phyloP scores from a whole-genome alignment of 2,113 vertebrate genomes.

The Rhynchomys soricoides region DNA sequence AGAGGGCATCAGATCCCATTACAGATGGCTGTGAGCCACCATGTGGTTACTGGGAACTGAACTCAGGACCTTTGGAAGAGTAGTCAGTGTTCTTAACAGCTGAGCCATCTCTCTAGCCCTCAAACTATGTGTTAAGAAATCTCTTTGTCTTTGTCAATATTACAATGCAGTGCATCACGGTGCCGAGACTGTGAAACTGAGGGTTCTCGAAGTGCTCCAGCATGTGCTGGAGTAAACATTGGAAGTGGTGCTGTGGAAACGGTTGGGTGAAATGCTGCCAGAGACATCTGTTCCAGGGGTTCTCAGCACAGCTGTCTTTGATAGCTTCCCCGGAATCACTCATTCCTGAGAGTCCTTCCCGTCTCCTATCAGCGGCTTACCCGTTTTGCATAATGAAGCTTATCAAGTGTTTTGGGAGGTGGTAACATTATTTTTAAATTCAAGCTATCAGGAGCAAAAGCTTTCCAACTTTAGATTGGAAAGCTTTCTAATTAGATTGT shows the following conservation, averaged over 20 bases:
- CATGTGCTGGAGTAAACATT: neutral
- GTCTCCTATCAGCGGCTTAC: neutral
- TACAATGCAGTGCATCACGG: neutral
- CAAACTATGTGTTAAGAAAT: neutral
- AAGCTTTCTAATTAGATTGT: neutral
- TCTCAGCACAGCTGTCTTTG: neutral
- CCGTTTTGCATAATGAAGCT: neutral
- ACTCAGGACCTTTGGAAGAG: too few species aligned
- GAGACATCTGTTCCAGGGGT: neutral
- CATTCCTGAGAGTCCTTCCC: neutral
- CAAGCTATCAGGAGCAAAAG: neutral
- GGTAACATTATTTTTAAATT: constrained; percentile 12
- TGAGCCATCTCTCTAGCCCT: too few species aligned
- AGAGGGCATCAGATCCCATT: too few species aligned
- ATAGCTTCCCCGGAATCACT: neutral
- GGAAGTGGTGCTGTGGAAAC: neutral
- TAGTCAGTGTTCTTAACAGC: too few species aligned
- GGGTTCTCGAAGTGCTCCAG: neutral
- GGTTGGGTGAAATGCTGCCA: neutral
- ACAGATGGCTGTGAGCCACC: too few species aligned
- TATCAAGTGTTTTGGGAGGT: neutral
- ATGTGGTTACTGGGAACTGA: too few species aligned
- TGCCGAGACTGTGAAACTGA: neutral
- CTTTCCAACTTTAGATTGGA: neutral
- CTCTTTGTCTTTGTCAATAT: constrained; percentile 26